phyloP scores from a whole-genome alignment of 2,113 vertebrate genomes.

The Chloebia gouldiae region DNA sequence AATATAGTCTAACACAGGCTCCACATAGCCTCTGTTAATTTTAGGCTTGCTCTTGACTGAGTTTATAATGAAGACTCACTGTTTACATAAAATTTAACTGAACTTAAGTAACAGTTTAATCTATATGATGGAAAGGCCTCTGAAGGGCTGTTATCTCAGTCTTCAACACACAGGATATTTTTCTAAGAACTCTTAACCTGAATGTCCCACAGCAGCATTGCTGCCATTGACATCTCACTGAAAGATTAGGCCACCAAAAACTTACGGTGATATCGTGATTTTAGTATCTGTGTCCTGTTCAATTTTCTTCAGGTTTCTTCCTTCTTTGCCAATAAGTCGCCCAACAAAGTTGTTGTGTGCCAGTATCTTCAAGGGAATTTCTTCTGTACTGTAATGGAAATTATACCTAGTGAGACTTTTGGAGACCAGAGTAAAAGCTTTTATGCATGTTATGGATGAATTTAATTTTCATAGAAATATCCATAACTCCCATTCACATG shows the following conservation, averaged over 20 bases:
- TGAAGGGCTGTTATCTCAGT: neutral
- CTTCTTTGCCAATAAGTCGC: slow-evolving; percentile 96
- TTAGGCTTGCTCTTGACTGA: neutral
- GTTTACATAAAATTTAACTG: neutral
- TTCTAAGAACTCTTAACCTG: neutral
- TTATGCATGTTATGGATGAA: neutral
- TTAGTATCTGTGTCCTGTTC: slow-evolving; percentile 96
- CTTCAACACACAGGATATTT: neutral
- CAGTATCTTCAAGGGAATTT: slow-evolving; percentile 96
- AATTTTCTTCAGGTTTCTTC: slow-evolving; percentile 97
- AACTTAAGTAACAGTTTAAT: neutral
- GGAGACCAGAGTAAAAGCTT: neutral
- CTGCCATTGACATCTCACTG: neutral
- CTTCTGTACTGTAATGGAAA: slow-evolving; percentile 85
- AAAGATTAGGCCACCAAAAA: neutral
- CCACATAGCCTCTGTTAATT: neutral
- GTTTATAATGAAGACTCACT: neutral
- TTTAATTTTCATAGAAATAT: neutral
- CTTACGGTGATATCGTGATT: slow-evolving; percentile 99
- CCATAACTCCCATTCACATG: neutral
- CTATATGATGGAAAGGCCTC: neutral
- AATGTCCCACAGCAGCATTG: neutral
- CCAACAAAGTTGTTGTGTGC: slow-evolving; percentile 99
- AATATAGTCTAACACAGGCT: neutral
- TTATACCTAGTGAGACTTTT: slow-evolving; percentile 17